These are phyloP conservation scores for Sula dactylatra DNA, from an alignment of 2,113 vertebrate species.

Conservation along the genomic window DNA sequence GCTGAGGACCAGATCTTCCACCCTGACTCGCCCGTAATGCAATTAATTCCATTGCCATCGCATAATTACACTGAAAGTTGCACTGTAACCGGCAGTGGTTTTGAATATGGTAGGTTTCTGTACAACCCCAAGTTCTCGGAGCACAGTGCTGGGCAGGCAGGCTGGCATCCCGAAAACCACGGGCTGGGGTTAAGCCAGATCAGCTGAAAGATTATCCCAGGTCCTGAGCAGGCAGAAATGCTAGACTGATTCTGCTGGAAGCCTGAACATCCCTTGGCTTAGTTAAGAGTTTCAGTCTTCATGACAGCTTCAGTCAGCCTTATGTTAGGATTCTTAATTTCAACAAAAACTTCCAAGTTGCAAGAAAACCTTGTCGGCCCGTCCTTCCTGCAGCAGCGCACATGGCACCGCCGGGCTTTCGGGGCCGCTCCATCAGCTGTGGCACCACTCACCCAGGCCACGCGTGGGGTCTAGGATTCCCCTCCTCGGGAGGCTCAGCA, in stretches of 20 bases:
- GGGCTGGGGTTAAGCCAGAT: not conserved
- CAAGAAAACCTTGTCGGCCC: not conserved
- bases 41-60: fast-evolving
- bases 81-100: fast-evolving
- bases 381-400: not conserved
- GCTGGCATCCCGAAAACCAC: fast-evolving
- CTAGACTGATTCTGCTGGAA: not conserved
- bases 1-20: not conserved
- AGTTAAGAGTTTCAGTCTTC: not conserved
- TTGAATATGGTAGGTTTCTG: too few species aligned
- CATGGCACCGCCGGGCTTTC: fast-evolving
- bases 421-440: not conserved
- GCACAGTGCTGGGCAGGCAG: not conserved
- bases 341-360: too few species aligned
- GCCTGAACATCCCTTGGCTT: not conserved
- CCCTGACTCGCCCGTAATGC: fast-evolving
- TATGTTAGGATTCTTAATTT: not conserved
- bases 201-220: not conserved
- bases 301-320: not conserved
- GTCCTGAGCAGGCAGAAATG: not conserved
- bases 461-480: fast-evolving
- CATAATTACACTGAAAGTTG: fast-evolving
- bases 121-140: not conserved
- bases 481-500: not conserved
- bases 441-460: not conserved